These are phyloP conservation scores for Callocephalon fimbriatum DNA, from an alignment of 2,113 vertebrate species.

Conservation along the genomic window DNA sequence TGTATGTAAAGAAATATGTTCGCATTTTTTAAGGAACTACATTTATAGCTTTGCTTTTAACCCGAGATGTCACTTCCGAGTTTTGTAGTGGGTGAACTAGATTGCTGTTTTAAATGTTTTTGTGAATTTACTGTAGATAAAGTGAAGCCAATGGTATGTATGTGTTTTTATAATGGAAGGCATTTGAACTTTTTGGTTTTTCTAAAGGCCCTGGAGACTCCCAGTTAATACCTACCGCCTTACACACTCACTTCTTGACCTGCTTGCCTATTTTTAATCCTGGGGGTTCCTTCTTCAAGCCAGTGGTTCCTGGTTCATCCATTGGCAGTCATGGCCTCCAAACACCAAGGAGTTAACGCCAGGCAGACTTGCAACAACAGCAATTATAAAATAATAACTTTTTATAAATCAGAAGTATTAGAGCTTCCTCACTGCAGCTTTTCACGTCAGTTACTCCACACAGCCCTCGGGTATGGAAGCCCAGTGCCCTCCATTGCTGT, in stretches of 20 bases:
- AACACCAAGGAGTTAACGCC: slow-evolving; percentile 16
- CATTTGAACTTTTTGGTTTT: slow-evolving; percentile 29
- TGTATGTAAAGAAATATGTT: slow-evolving; percentile 77
- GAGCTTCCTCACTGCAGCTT: slow-evolving; percentile 22
- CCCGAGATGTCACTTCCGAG: slow-evolving; percentile 65
- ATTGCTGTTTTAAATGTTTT: slow-evolving; percentile 62
- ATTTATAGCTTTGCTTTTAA: slow-evolving; percentile 78
- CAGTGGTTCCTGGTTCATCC: slow-evolving; percentile 33
- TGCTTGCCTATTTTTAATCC: slow-evolving; percentile 16
- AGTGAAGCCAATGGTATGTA: slow-evolving; percentile 79
- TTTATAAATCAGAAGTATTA: not conserved
- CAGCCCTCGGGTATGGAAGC: not conserved
- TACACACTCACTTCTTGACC: slow-evolving; percentile 40
- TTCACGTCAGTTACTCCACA: not conserved
- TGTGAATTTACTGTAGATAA: slow-evolving; percentile 82
- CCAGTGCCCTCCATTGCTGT: not conserved
- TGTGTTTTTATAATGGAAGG: slow-evolving; percentile 82
- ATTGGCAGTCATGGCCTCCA: slow-evolving; percentile 32
- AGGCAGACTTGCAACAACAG: not conserved
- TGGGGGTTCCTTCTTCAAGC: slow-evolving; percentile 21
- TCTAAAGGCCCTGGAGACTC: slow-evolving; percentile 58
- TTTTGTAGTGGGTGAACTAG: slow-evolving; percentile 72
- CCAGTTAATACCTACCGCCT: slow-evolving; percentile 55
- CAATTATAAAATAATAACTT: not conserved
- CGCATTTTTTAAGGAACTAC: slow-evolving; percentile 78